Percentiles rank a stretch among this genome's conserved stretches.
These are phyloP conservation scores for Nomia melanderi DNA, from an alignment of 1,140 invertebrate species.

Conservation along the genomic window DNA sequence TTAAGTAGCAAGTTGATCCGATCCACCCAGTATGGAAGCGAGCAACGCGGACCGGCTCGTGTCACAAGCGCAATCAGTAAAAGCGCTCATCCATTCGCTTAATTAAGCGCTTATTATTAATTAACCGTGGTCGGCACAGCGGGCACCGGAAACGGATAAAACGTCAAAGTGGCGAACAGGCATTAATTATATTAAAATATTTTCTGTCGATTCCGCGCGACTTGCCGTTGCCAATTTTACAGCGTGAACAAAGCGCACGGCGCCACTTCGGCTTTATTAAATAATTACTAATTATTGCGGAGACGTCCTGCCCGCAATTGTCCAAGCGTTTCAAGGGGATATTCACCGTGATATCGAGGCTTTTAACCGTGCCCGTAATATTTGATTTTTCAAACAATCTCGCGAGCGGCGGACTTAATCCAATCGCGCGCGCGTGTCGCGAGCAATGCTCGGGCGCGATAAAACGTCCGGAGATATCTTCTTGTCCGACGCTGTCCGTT, in stretches of 20 bases:
- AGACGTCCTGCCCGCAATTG: not conserved
- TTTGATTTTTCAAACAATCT: slow-evolving; percentile 21
- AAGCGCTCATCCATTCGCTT: slow-evolving; percentile 64
- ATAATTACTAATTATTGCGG: slow-evolving; percentile 37
- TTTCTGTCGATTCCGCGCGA: slow-evolving; percentile 37
- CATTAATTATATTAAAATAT: slow-evolving; percentile 63
- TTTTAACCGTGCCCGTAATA: not conserved
- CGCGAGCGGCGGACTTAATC: slow-evolving; percentile 9
- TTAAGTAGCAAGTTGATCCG: not conserved
- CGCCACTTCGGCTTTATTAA: slow-evolving; percentile 21
- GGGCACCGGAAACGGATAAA: slow-evolving; percentile 59
- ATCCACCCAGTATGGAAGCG: not conserved
- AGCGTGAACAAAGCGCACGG: not conserved
- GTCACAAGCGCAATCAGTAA: slow-evolving; percentile 54
- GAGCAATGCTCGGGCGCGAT: slow-evolving; percentile 9
- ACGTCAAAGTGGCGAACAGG: slow-evolving; percentile 62
- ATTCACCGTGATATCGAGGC: not conserved
- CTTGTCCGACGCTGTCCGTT: slow-evolving; percentile 49
- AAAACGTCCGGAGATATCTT: slow-evolving; percentile 42
- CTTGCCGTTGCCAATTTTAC: not conserved
- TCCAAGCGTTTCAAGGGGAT: not conserved
- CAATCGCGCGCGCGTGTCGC: slow-evolving; percentile 1
- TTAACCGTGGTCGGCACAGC: slow-evolving; percentile 54
- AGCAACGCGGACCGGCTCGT: not conserved
- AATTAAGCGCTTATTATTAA: slow-evolving; percentile 69